Evolutionary conservation across 2,888 invertebrate species (phyloP), one percentile per base, ranked within the genome.

Genomic region (Macrosiphum euphorbiae): DNA sequence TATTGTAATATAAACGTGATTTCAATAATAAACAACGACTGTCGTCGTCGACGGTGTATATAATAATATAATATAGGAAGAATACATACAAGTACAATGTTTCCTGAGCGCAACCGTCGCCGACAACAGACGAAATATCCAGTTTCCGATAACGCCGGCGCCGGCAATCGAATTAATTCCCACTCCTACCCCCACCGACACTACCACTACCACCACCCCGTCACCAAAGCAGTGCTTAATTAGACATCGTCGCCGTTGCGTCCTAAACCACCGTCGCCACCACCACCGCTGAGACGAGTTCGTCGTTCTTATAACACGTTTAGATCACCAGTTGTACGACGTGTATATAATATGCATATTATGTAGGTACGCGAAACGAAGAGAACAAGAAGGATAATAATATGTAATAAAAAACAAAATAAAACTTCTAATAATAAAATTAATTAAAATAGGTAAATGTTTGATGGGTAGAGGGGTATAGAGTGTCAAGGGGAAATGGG

Each of bases 61-160:
- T 35, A n/a, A 47, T 35, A n/a, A 16, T n/a, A 87, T 87, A 50
- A 50, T 85, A 85, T 86, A 44, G 86, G 26, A 55, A 35, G 78
- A 78, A 78, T 78, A 78, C 35, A 78, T 78, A 67, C n/a, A 78
- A 7, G 78, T 78, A n/a, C 85, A 26, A 50, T 61, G 28, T 78
- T 28, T 50, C 41, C 58, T 78, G 78, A 78, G 35, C 35, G 35
- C 50, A 86, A n/a, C 58, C 67, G 92, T 55, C 93, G 86, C 67
- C 91, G 88, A 88, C 50, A 61, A 67, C 61, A 92, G 50, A 92
- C 58, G 61, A 85, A 67, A 92, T 93, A 89, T 93, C 92, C 92
- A 89, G 92, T 93, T 93, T 85, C 84, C 89, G 92, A 93, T 93
- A 93, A 93, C 92, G 89, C 89, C 88, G 92, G 92, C 92, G 92